Conservation (phyloP, 1,140 invertebrate genomes). For the Aphidius gifuensis region DNA sequence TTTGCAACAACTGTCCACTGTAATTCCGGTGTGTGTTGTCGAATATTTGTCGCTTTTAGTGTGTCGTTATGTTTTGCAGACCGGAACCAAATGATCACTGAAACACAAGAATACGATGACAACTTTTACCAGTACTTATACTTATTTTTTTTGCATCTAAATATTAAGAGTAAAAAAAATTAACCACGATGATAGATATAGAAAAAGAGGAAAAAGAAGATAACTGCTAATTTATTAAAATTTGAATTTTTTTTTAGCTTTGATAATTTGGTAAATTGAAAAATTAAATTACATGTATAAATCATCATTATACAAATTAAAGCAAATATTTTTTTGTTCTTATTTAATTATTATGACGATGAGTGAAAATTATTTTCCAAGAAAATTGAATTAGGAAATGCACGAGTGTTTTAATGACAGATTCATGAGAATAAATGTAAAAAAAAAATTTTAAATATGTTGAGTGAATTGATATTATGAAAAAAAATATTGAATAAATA, state of each 20-base stretch:
- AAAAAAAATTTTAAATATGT: too few relatives aligned
- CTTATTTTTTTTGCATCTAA: too few relatives aligned
- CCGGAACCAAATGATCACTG: constrained; percentile 20
- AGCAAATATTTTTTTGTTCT: too few relatives aligned
- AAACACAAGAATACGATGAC: constrained; percentile 7
- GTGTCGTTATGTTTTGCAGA: constrained; percentile 8
- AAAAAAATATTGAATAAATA: too few relatives aligned
- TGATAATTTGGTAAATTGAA: too few relatives aligned
- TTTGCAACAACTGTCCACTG: background rate
- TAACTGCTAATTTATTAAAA: too few relatives aligned
- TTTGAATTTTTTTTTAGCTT: too few relatives aligned
- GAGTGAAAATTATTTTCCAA: constrained; percentile 14
- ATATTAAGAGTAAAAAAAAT: background rate
- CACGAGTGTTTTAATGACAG: background rate
- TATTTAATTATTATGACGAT: constrained; percentile 4
- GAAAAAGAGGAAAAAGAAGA: too few relatives aligned
- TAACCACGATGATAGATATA: background rate
- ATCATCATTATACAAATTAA: too few relatives aligned
- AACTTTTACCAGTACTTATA: constrained; percentile 11
- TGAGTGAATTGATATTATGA: too few relatives aligned
- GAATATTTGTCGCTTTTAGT: background rate
- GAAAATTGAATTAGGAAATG: constrained; percentile 1
- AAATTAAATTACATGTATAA: too few relatives aligned
- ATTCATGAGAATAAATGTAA: background rate
- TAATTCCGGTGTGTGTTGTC: constrained; percentile 15